A percentile compares a stretch with the other conserved stretches of the same genome.
phyloP scores from a whole-genome alignment of 2,888 invertebrate species.

The Spodoptera littoralis region DNA sequence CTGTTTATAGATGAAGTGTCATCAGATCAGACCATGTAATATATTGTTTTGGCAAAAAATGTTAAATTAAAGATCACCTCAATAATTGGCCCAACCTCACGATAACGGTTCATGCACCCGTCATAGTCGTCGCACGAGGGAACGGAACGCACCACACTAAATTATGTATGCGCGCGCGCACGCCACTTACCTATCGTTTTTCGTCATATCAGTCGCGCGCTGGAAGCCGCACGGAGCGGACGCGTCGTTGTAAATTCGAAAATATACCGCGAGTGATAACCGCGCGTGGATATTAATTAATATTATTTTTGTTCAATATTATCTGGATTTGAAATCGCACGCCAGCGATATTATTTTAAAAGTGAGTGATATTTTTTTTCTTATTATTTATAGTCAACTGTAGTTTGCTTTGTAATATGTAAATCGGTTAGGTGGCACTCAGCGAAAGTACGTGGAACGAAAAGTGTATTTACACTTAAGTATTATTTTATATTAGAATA shows the following conservation, averaged over 20 bases:
- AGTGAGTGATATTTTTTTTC: conserved; percentile 44
- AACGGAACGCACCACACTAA: conserved; percentile 57
- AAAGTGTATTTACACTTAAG: conserved; percentile 1
- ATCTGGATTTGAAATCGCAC: conserved; percentile 49
- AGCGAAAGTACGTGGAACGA: conserved; percentile 55
- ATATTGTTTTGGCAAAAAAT: conserved; percentile 29
- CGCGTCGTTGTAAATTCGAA: conserved; percentile 53
- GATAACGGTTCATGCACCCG: conserved; percentile 71
- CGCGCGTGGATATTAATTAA: conserved; percentile 49
- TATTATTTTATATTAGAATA: no score
- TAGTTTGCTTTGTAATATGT: conserved; percentile 44
- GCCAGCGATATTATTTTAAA: conserved; percentile 25
- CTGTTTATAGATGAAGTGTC: background rate
- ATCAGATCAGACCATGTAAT: conserved; percentile 6
- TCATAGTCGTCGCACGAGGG: conserved; percentile 60
- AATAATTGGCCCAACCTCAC: conserved; percentile 37
- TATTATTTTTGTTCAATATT: conserved; percentile 44
- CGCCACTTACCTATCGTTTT: conserved; percentile 50
- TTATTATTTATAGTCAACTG: conserved; percentile 21
- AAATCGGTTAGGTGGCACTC: conserved; percentile 39
- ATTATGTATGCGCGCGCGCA: conserved; percentile 64
- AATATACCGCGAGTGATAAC: conserved; percentile 60
- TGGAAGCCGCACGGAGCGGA: conserved; percentile 56
- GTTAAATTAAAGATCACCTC: conserved; percentile 27
- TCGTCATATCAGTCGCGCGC: conserved; percentile 63